Percentiles rank a stretch among this genome's conserved stretches.
Conservation (phyloP, 2,113 vertebrate genomes). For the Tachycineta bicolor region DNA sequence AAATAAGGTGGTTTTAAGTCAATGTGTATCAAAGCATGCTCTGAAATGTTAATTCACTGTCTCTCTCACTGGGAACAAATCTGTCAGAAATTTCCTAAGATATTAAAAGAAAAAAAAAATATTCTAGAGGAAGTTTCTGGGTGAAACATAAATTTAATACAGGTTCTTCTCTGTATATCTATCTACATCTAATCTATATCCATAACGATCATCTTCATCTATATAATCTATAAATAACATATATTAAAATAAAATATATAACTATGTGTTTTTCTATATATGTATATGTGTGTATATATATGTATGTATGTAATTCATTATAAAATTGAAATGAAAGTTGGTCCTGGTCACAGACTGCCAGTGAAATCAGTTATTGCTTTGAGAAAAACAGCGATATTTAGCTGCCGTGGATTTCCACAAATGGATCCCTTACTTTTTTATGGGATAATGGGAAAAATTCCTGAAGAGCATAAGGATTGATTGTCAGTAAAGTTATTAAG, state of each 20-base stretch:
- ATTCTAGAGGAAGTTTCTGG: neutral
- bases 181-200: neutral
- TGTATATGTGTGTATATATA: too few species aligned
- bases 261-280: too few species aligned
- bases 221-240: too few species aligned
- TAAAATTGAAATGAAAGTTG: neutral
- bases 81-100: conserved; percentile 28
- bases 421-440: neutral
- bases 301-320: neutral
- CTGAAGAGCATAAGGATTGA: neutral
- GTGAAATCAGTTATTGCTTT: neutral
- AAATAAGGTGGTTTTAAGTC: conserved; percentile 45
- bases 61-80: neutral
- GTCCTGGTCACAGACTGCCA: neutral
- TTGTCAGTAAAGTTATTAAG: neutral
- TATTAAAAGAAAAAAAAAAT: neutral
- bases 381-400: neutral
- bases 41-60: conserved; percentile 27
- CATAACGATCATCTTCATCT: too few species aligned
- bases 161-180: neutral
- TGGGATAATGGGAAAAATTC: neutral
- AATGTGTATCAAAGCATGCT: conserved; percentile 31
- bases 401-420: neutral
- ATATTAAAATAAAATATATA: too few species aligned
- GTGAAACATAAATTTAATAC: neutral